Conservation (phyloP, 2,888 invertebrate species). For the Lucinisca nassula region DNA sequence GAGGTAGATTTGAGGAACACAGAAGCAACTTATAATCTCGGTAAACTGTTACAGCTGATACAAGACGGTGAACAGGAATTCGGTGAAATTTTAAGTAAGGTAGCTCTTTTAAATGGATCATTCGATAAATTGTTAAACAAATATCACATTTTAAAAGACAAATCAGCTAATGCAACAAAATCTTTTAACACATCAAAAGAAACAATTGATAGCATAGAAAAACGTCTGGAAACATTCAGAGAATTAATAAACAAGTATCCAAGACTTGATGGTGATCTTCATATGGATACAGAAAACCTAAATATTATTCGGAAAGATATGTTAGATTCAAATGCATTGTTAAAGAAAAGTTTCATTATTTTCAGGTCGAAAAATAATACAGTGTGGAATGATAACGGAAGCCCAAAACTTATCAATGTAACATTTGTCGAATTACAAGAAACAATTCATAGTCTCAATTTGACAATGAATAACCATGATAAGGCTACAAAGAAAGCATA, state of each 20-base stretch:
- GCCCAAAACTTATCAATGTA: constrained; percentile 16
- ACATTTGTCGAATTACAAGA: neutral
- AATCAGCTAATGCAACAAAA: neutral
- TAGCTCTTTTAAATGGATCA: constrained; percentile 36
- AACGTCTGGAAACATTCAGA: neutral
- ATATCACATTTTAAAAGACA: neutral
- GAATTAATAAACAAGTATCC: neutral
- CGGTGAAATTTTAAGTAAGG: constrained; percentile 27
- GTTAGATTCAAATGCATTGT: neutral
- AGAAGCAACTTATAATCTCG: neutral
- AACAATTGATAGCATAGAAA: neutral
- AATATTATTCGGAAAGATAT: neutral
- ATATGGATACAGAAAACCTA: neutral
- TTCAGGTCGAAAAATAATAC: neutral
- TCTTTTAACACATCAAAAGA: neutral
- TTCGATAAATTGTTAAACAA: constrained; percentile 12
- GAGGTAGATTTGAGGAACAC: neutral
- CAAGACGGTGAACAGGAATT: neutral
- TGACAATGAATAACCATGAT: constrained; percentile 8
- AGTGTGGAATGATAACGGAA: constrained; percentile 32
- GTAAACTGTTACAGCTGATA: neutral
- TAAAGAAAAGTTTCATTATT: neutral
- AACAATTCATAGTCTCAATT: constrained; percentile 23
- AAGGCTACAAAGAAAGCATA: constrained; percentile 21
- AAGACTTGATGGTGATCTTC: neutral